phyloP scores from a whole-genome alignment of 2,888 invertebrate species.

The Mythimna ferrago region DNA sequence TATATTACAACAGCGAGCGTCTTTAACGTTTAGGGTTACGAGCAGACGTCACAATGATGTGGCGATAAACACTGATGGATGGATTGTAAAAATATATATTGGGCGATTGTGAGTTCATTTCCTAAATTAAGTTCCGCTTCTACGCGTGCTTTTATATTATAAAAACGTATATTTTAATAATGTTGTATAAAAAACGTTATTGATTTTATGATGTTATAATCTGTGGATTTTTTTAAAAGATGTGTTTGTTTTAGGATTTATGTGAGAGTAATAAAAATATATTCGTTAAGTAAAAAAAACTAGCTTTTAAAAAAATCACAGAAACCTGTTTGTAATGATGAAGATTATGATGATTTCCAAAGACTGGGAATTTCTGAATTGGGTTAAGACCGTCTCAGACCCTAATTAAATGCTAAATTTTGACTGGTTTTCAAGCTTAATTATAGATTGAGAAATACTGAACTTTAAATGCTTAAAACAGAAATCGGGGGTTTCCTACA shows the following conservation, averaged over 20 bases:
- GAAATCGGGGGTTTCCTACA: too few species aligned
- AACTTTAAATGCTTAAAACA: too few species aligned
- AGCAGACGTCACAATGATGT: conserved; percentile 64
- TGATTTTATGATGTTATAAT: conserved; percentile 17
- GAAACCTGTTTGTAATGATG: not conserved
- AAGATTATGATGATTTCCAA: too few species aligned
- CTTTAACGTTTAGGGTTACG: conserved; percentile 68
- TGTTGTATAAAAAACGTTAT: conserved; percentile 7
- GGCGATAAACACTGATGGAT: conserved; percentile 71
- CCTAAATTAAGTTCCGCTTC: conserved; percentile 66
- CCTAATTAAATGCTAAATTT: too few species aligned
- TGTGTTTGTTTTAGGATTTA: conserved; percentile 24
- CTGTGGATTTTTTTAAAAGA: not conserved
- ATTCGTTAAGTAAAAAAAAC: not conserved
- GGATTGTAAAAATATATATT: conserved; percentile 71
- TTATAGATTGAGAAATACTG: too few species aligned
- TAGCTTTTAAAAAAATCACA: not conserved
- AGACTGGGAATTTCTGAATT: not conserved
- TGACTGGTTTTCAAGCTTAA: too few species aligned
- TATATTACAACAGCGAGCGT: conserved; percentile 59
- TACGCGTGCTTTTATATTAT: conserved; percentile 45
- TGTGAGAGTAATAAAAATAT: not conserved
- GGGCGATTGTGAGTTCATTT: conserved; percentile 70
- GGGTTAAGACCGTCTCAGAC: too few species aligned
- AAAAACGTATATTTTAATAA: conserved; percentile 48